A percentile compares a stretch with the other conserved stretches of the same genome.
Evolutionary conservation across 1,140 invertebrate genomes (phyloP).

Genomic region (Penaeus japonicus): DNA sequence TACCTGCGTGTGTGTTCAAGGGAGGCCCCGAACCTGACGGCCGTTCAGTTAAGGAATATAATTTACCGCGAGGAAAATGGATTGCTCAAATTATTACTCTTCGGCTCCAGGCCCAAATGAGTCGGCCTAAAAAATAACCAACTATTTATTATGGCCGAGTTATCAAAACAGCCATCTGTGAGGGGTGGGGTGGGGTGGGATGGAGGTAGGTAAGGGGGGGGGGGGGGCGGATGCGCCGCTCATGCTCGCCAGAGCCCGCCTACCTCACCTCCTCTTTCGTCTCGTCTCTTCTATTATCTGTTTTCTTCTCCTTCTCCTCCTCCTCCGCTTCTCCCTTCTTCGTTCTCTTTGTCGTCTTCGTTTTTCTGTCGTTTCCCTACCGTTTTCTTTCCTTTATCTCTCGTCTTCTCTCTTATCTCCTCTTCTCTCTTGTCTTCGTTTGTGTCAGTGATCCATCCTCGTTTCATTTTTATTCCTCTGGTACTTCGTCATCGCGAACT

Average conservation of each 20-base stretch:
- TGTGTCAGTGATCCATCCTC: no score
- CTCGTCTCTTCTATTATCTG: neutral
- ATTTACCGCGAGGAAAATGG: slow-evolving; percentile 22
- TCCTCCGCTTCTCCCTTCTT: neutral
- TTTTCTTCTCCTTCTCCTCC: neutral
- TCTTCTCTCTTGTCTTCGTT: no score
- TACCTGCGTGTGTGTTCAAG: slow-evolving; percentile 13
- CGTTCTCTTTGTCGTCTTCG: neutral
- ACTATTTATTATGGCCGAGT: slow-evolving; percentile 33
- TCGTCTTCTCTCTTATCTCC: no score
- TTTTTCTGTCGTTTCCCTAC: no score
- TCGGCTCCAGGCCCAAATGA: slow-evolving; percentile 26
- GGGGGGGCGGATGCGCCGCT: neutral
- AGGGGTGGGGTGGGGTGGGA: no score
- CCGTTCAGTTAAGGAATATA: slow-evolving; percentile 15
- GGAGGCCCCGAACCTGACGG: neutral
- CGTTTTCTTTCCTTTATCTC: no score
- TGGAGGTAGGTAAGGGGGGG: no score
- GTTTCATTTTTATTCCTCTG: no score
- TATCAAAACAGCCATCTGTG: slow-evolving; percentile 23
- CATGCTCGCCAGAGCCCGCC: neutral
- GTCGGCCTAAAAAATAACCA: slow-evolving; percentile 24
- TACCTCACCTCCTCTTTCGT: no score
- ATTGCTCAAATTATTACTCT: slow-evolving; percentile 25
- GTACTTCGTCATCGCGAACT: no score